These are phyloP conservation scores for Notodromas monacha DNA, from an alignment of 2,888 invertebrate species.

Conservation along the genomic window DNA sequence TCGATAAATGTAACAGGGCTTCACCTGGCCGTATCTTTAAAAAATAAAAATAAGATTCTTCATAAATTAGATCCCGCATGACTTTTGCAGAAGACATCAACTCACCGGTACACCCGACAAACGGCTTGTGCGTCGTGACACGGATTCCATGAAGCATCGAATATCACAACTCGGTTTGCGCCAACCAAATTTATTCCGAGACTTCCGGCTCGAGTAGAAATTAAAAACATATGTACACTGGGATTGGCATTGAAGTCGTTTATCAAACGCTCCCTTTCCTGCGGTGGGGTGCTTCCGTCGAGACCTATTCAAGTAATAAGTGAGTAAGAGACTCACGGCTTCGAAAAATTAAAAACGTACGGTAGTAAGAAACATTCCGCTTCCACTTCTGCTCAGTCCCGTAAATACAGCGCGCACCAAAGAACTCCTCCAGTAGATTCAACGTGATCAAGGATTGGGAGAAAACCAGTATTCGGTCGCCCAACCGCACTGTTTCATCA, in stretches of 20 bases:
- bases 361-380: slow-evolving; percentile 54
- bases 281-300: slow-evolving; percentile 75
- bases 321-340: no score
- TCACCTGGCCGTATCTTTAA: slow-evolving; percentile 58
- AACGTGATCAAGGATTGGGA: slow-evolving; percentile 83
- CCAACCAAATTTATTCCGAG: slow-evolving; percentile 87
- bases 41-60: no score
- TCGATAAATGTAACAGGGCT: slow-evolving; percentile 76
- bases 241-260: slow-evolving; percentile 76
- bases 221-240: slow-evolving; percentile 57
- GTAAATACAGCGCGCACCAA: slow-evolving; percentile 31
- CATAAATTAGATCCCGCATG: no score
- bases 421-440: slow-evolving; percentile 71
- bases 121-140: slow-evolving; percentile 95
- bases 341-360: slow-evolving; percentile 39
- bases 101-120: slow-evolving; percentile 51
- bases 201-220: slow-evolving; percentile 84
- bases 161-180: slow-evolving; percentile 81
- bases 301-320: slow-evolving; percentile 29
- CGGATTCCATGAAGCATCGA: slow-evolving; percentile 97
- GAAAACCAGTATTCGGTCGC: slow-evolving; percentile 71
- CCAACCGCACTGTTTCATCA: slow-evolving; percentile 47
- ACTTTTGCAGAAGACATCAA: slow-evolving; percentile 10
- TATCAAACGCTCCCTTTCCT: slow-evolving; percentile 77
- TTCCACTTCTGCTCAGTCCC: slow-evolving; percentile 31